Evolutionary conservation across 2,888 invertebrate genomes (phyloP).

Genomic region (Poecilobothrus nobilitatus): DNA sequence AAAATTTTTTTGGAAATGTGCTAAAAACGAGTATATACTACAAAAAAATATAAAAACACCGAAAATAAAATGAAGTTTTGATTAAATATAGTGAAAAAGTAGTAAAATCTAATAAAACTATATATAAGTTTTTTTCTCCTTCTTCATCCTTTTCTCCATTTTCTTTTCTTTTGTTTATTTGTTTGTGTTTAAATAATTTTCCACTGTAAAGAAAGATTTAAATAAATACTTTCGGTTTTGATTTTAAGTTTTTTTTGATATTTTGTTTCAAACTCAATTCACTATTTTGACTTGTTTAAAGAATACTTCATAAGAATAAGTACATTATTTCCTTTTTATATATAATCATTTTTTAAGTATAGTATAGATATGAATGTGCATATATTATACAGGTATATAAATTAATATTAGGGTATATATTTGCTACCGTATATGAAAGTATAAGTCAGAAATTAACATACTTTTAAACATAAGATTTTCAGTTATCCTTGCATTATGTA

Average conservation of each 20-base stretch:
- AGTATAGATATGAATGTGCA: too few relatives aligned
- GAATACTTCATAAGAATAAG: not conserved
- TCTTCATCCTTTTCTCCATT: not conserved
- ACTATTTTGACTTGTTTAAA: not conserved
- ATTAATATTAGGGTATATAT: not conserved
- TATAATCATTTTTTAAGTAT: not conserved
- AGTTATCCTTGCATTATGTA: too few relatives aligned
- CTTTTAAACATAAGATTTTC: not conserved
- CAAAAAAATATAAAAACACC: too few relatives aligned
- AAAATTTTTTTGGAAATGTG: too few relatives aligned
- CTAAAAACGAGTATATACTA: too few relatives aligned
- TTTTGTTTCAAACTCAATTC: too few relatives aligned
- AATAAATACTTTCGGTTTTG: not conserved
- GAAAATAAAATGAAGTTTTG: not conserved
- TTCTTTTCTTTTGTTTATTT: not conserved
- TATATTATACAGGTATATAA: not conserved
- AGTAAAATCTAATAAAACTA: not conserved
- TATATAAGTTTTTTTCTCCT: not conserved
- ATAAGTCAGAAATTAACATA: not conserved
- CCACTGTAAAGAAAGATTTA: not conserved
- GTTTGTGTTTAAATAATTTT: not conserved
- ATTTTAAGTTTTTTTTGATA: too few relatives aligned
- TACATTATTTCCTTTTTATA: not conserved
- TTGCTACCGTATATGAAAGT: not conserved
- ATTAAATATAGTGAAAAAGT: not conserved